Percentiles rank a stretch among this genome's conserved stretches.
Evolutionary conservation across 2,888 invertebrate species (phyloP).

Genomic region (Smittia aterrima): DNA sequence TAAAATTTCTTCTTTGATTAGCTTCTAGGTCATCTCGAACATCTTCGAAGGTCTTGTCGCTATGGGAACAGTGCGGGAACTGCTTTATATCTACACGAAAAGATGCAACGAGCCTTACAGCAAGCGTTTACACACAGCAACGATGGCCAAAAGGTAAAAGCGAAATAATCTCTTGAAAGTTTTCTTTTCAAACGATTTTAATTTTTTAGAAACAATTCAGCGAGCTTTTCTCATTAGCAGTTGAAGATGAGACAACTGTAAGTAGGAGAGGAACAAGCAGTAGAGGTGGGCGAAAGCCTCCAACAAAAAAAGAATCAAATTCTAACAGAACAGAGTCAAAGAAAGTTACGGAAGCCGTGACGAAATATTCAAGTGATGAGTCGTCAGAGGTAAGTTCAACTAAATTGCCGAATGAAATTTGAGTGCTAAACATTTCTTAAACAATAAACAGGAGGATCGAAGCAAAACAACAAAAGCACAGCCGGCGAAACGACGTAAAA

Average conservation of each 20-base stretch:
- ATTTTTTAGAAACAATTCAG: constrained; percentile 75
- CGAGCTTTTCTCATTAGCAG: constrained; percentile 79
- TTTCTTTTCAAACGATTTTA: constrained; percentile 15
- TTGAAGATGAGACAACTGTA: constrained; percentile 75
- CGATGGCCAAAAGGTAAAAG: constrained; percentile 73
- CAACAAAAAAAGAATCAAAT: constrained; percentile 56
- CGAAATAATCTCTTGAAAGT: not conserved
- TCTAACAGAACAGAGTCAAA: constrained; percentile 53
- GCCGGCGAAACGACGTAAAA: constrained; percentile 88
- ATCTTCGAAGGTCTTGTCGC: constrained; percentile 72
- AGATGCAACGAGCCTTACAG: constrained; percentile 87
- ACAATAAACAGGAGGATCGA: constrained; percentile 75
- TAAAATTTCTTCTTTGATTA: constrained; percentile 49
- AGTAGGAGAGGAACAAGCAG: constrained; percentile 63
- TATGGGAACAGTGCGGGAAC: constrained; percentile 60
- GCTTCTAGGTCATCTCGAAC: constrained; percentile 89
- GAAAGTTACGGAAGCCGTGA: constrained; percentile 54
- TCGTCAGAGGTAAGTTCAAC: constrained; percentile 67
- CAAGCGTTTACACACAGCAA: constrained; percentile 83
- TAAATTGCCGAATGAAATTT: not conserved
- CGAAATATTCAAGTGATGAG: constrained; percentile 72
- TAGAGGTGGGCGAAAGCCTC: constrained; percentile 61
- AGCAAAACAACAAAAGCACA: constrained; percentile 66
- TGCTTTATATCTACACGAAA: constrained; percentile 82
- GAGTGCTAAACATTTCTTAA: not conserved